Conservation (phyloP, 2,888 invertebrate species). For the Philaethria dido region DNA sequence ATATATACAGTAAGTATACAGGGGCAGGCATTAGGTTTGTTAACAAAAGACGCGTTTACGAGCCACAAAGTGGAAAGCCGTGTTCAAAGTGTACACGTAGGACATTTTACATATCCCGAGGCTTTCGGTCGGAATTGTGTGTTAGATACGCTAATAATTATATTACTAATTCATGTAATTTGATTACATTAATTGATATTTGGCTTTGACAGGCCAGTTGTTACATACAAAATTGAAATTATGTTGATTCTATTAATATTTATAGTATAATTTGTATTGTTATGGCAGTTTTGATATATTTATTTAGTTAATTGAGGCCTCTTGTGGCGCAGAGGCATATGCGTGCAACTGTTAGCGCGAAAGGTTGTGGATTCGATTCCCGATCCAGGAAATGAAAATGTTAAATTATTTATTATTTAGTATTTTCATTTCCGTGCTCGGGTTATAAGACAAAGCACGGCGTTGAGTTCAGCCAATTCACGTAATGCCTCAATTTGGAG, state of each 20-base stretch:
- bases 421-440: no score
- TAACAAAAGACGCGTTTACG: slow-evolving; percentile 78
- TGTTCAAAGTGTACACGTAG: slow-evolving; percentile 43
- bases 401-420: no score
- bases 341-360: no score
- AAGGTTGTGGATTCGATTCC: no score
- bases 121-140: slow-evolving; percentile 6
- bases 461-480: no score
- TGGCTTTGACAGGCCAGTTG: neutral
- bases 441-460: no score
- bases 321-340: no score
- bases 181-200: neutral
- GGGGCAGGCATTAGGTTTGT: slow-evolving; percentile 56
- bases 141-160: slow-evolving; percentile 5
- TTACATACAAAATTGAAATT: neutral
- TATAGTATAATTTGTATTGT: no score
- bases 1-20: neutral
- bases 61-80: slow-evolving; percentile 68
- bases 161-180: neutral
- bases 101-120: slow-evolving; percentile 31
- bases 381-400: no score
- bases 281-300: neutral
- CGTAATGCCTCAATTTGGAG: no score
- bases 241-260: neutral
- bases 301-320: neutral